Percentiles rank a stretch among this genome's conserved stretches.
Conservation (phyloP, 2,797 vertebrate genomes). For the Mormyrops boulengeri region DNA sequence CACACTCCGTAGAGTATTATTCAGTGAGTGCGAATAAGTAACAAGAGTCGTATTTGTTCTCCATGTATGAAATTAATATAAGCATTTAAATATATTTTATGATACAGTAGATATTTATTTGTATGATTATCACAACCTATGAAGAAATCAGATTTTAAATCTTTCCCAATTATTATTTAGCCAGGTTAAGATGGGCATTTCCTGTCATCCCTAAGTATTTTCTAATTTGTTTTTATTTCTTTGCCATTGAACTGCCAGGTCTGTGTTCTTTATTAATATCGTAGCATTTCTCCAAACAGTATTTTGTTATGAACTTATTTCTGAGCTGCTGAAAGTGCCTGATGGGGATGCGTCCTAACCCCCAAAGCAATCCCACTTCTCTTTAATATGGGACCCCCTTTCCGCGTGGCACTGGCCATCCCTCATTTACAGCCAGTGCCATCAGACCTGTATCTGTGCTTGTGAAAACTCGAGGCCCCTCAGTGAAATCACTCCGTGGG, state of each 20-base stretch:
- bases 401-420: not conserved
- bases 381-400: not conserved
- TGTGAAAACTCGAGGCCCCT: not conserved
- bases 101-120: not conserved
- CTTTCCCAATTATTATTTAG: not conserved
- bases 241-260: not conserved
- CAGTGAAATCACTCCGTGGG: not conserved
- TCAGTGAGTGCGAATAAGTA: not conserved
- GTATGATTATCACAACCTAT: not conserved
- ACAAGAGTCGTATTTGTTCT: not conserved
- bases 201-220: not conserved
- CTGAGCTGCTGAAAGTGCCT: not conserved
- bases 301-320: not conserved
- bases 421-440: not conserved
- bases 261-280: not conserved
- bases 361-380: not conserved
- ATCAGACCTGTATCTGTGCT: not conserved
- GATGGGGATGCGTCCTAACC: not conserved
- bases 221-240: not conserved
- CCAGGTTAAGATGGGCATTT: not conserved
- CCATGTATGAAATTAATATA: not conserved
- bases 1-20: not conserved
- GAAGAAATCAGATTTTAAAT: not conserved
- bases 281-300: not conserved
- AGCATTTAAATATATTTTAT: not conserved